These are phyloP conservation scores for Trichomycterus rosablanca DNA, from an alignment of 2,113 vertebrate genomes.

Conservation along the genomic window DNA sequence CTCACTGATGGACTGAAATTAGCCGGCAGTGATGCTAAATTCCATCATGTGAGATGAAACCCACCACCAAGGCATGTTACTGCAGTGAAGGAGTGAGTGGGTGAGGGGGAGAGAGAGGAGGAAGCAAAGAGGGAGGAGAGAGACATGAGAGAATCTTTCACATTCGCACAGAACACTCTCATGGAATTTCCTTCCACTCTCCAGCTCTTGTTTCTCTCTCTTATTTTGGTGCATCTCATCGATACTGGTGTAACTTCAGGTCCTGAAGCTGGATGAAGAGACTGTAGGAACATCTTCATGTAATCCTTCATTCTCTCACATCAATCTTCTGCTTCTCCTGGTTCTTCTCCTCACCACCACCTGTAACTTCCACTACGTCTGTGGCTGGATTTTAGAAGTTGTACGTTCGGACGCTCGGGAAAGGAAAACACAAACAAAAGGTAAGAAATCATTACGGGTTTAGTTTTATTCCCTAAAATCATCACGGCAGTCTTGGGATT, in stretches of 20 bases:
- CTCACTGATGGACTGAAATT: conserved; percentile 10
- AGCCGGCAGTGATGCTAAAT: background rate
- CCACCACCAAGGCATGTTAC: background rate
- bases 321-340: no score
- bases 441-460: no score
- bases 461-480: background rate
- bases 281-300: conserved; percentile 41
- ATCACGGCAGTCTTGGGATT: background rate
- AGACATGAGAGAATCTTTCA: conserved; percentile 24
- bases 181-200: conserved; percentile 49
- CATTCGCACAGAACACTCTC: conserved; percentile 53
- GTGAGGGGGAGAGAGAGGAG: background rate
- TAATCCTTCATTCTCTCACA: no score
- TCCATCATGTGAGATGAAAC: background rate
- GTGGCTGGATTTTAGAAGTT: background rate
- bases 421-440: conserved; percentile 11
- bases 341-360: background rate
- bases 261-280: conserved; percentile 4
- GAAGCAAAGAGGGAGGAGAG: conserved; percentile 27
- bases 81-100: background rate
- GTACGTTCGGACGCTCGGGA: background rate
- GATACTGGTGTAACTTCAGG: background rate
- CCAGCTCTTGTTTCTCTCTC: conserved; percentile 17
- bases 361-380: background rate
- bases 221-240: conserved; percentile 21